Percentiles rank a stretch among this genome's conserved stretches.
Evolutionary conservation across 2,113 vertebrate genomes (phyloP).

Genomic region (Martes martes): DNA sequence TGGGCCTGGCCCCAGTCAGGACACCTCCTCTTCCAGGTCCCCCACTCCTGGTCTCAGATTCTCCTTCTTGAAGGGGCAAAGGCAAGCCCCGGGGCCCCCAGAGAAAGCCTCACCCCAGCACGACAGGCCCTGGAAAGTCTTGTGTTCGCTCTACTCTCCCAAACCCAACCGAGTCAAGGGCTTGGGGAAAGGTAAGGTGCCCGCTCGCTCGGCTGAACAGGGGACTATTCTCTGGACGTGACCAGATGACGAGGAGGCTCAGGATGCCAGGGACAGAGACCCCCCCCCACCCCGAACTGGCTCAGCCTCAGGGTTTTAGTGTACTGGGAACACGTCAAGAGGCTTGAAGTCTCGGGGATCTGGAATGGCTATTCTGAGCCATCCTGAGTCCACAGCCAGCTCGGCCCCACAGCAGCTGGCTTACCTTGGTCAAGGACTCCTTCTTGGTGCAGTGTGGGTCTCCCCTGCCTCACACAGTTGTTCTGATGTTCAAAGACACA

Average conservation of each 20-base stretch:
- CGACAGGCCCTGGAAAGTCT: constrained; percentile 86
- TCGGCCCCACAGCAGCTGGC: background rate
- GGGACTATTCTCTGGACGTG: rapidly evolving
- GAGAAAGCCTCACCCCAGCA: constrained; percentile 83
- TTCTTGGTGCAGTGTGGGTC: background rate
- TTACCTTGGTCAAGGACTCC: background rate
- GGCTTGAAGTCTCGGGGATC: background rate
- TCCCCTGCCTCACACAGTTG: background rate
- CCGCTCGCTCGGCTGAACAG: rapidly evolving
- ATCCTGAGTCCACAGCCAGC: background rate
- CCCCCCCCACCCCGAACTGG: background rate
- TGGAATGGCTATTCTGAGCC: background rate
- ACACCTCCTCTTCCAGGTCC: background rate
- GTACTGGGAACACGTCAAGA: background rate
- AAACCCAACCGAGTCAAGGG: constrained; percentile 82
- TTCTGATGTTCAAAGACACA: background rate
- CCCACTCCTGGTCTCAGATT: constrained; percentile 82
- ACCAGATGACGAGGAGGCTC: background rate
- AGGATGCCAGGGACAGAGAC: background rate
- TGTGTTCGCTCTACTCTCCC: constrained; percentile 86
- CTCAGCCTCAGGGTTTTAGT: background rate
- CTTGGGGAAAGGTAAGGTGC: constrained; percentile 83
- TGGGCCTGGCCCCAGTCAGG: background rate
- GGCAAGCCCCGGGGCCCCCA: constrained; percentile 21
- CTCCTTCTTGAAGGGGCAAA: constrained; percentile 83